These are phyloP conservation scores for Chromoteleia sp. DNA, from an alignment of 2,888 invertebrate species.

Conservation along the genomic window DNA sequence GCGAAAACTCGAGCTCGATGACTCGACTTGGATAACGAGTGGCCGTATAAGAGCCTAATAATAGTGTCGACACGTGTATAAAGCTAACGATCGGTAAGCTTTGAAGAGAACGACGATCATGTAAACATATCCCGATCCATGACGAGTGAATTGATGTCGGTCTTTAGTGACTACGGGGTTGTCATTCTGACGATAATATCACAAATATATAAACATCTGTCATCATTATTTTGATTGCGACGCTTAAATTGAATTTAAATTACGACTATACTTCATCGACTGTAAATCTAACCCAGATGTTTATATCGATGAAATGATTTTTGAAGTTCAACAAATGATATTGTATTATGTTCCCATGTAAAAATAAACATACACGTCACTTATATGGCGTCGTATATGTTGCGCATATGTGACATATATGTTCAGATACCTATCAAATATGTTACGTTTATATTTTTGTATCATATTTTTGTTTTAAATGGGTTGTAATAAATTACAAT, in stretches of 20 bases:
- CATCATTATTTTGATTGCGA: slow-evolving; percentile 60
- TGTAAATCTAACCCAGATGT: slow-evolving; percentile 39
- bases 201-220: slow-evolving; percentile 61
- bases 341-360: no score
- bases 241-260: slow-evolving; percentile 34
- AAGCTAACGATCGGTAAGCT: slow-evolving; percentile 66
- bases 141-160: slow-evolving; percentile 60
- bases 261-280: slow-evolving; percentile 12
- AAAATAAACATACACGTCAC: no score
- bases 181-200: slow-evolving; percentile 52
- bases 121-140: slow-evolving; percentile 60
- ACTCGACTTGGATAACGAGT: slow-evolving; percentile 51
- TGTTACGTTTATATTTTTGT: no score
- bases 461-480: no score
- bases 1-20: slow-evolving; percentile 44
- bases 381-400: no score
- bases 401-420: no score
- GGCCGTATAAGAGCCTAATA: slow-evolving; percentile 63
- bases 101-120: slow-evolving; percentile 60
- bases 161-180: slow-evolving; percentile 43
- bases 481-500: slow-evolving; percentile 35
- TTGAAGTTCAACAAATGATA: slow-evolving; percentile 3
- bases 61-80: slow-evolving; percentile 63
- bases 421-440: no score
- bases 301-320: slow-evolving; percentile 3